phyloP scores from a whole-genome alignment of 2,797 vertebrate species.

The Periophthalmus magnuspinnatus region DNA sequence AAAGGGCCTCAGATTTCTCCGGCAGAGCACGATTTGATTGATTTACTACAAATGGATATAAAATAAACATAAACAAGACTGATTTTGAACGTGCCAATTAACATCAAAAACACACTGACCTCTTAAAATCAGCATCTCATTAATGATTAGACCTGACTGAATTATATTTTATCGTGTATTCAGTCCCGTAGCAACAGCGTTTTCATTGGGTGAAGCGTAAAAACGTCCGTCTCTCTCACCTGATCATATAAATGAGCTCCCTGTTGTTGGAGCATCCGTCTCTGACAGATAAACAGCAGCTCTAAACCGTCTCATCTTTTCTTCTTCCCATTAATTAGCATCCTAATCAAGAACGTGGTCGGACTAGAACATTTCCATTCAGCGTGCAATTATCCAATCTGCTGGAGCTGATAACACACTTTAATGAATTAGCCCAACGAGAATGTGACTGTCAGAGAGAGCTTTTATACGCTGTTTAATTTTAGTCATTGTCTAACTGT shows the following conservation, averaged over 20 bases:
- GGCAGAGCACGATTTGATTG: neutral
- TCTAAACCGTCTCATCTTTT: constrained; percentile 48
- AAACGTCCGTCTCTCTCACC: constrained; percentile 37
- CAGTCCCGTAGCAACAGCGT: constrained; percentile 2
- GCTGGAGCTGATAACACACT: constrained; percentile 54
- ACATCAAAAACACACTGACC: too few species aligned
- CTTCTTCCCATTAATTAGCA: constrained; percentile 59
- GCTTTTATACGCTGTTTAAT: constrained; percentile 48
- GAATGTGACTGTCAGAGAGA: constrained; percentile 15
- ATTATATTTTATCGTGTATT: neutral
- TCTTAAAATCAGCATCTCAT: too few species aligned
- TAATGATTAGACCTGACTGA: too few species aligned
- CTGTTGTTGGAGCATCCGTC: constrained; percentile 46
- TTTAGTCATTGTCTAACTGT: constrained; percentile 43
- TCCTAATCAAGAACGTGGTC: constrained; percentile 60
- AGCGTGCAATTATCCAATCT: constrained; percentile 66
- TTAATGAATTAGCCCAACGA: constrained; percentile 60
- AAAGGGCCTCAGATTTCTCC: constrained; percentile 45
- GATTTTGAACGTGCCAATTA: too few species aligned
- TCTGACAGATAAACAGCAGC: constrained; percentile 54
- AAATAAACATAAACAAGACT: too few species aligned
- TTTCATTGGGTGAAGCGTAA: constrained; percentile 28
- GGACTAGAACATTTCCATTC: constrained; percentile 56
- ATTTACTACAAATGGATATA: too few species aligned
- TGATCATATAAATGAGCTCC: constrained; percentile 56